Evolutionary conservation across 1,140 invertebrate genomes (phyloP), one percentile per base, ranked within the genome.

Genomic region (Ceratosolen solmsi): DNA sequence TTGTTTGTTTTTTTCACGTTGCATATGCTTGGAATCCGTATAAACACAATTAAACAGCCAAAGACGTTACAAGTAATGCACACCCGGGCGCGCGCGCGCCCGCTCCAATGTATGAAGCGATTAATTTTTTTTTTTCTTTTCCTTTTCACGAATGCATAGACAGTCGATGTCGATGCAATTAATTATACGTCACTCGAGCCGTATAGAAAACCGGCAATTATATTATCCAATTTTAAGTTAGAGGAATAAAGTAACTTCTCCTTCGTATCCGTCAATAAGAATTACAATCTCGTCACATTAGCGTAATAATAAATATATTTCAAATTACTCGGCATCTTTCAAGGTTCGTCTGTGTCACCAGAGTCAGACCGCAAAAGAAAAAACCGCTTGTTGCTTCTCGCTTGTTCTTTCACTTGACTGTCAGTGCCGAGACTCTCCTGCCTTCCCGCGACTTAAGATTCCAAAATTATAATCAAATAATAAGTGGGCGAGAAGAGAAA

Each of bases 311-410:
- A 54, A 15, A 54, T 22, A 54, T 22, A 17, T 54, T 2, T 54
- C 8, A 25, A 49, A 49, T 65, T 65, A 77, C 60, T 65, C 17
- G 41, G 20, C 75, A 65, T 77, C 17, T 63, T 46, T 77, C 60
- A 77, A 77, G 60, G 60, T 51, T 54, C 30, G 33, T 20, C 25
- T 27, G 17, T 54, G 49, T 78, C 41, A 51, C 76, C n/a, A 70
- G 49, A 70, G 49, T n/a, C 30, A 27, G 17, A 54, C 46, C 20
- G 22, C 27, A 68, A 54, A 70, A 54, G 20, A 68, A 54, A 70
- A 54, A 78, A 54, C 46, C 51, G 54, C 27, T 51, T 15, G 20
- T 51, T 30, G n/a, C 20, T 41, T 38, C 41, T 49, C 41, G 30
- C 36, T 74, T 38, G 17, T 17, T 58, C 72, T 46, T 79, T 56